A percentile compares a stretch with the other conserved stretches of the same genome.
Evolutionary conservation across 2,888 invertebrate species (phyloP).

Genomic region (Lepidonotus clava): DNA sequence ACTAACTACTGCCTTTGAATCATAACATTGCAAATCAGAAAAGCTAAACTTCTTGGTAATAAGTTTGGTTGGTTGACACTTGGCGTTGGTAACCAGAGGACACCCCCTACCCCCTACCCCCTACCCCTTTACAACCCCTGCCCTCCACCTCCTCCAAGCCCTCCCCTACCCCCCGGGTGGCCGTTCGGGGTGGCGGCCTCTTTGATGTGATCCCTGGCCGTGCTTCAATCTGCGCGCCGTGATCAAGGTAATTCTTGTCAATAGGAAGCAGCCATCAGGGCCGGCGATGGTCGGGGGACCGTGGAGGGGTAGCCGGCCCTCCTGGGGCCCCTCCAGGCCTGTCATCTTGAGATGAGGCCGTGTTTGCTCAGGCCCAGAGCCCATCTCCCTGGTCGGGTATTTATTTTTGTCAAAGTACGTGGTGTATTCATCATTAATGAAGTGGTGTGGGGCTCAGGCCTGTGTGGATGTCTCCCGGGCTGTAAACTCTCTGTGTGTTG

Average conservation of each 20-base stretch:
- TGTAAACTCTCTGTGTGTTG: no score
- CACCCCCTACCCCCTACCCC: background rate
- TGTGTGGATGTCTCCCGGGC: background rate
- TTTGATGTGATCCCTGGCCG: slow-evolving; percentile 10
- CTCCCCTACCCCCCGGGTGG: background rate
- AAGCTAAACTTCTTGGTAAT: no score
- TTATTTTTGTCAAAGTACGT: slow-evolving; percentile 5
- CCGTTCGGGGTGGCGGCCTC: background rate
- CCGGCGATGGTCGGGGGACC: no score
- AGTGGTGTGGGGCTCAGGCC: background rate
- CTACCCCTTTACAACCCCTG: background rate
- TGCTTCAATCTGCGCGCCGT: slow-evolving; percentile 10
- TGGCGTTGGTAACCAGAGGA: no score
- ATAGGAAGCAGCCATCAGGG: no score
- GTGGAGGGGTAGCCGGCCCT: no score
- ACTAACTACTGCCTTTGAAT: no score
- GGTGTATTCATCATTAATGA: background rate
- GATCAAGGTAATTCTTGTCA: slow-evolving; percentile 22
- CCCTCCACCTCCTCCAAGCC: background rate
- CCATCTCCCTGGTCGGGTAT: background rate
- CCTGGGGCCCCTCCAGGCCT: background rate
- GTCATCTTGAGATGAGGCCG: background rate
- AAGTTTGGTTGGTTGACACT: no score
- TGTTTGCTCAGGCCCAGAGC: background rate
- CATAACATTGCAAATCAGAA: no score